A percentile compares a stretch with the other conserved stretches of the same genome.
phyloP scores from a whole-genome alignment of 2,888 invertebrate species.

The Chironomus tentans region DNA sequence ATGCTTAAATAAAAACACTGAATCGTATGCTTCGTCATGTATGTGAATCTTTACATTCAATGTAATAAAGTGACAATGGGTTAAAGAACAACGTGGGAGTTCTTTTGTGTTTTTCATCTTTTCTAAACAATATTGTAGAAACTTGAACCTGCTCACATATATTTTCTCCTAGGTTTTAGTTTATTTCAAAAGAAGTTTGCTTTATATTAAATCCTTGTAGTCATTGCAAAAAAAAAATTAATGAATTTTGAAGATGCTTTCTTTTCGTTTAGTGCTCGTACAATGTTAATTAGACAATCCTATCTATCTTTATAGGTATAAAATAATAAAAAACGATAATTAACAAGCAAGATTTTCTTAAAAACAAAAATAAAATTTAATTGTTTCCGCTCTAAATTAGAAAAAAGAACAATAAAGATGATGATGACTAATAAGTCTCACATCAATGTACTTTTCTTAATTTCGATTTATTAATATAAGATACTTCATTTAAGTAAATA shows the following conservation, averaged over 20 bases:
- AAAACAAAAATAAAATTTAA: not conserved
- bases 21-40: not conserved
- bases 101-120: not conserved
- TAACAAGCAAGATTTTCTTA: too few species aligned
- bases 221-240: too few species aligned
- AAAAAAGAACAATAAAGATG: not conserved
- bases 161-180: not conserved
- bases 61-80: conserved; percentile 4
- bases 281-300: not conserved
- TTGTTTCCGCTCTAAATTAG: conserved; percentile 12
- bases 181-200: too few species aligned
- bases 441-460: too few species aligned
- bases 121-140: not conserved
- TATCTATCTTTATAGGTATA: not conserved
- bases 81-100: conserved; percentile 15
- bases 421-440: conserved; percentile 20
- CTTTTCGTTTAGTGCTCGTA: not conserved
- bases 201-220: too few species aligned
- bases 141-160: not conserved
- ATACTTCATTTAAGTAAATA: conserved; percentile 19
- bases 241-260: too few species aligned
- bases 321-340: too few species aligned
- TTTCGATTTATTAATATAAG: not conserved
- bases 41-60: not conserved
- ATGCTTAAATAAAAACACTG: not conserved